Evolutionary conservation across 2,797 vertebrate genomes (phyloP), one percentile per base, ranked within the genome.

Genomic region (Sebastes hopkinsi): DNA sequence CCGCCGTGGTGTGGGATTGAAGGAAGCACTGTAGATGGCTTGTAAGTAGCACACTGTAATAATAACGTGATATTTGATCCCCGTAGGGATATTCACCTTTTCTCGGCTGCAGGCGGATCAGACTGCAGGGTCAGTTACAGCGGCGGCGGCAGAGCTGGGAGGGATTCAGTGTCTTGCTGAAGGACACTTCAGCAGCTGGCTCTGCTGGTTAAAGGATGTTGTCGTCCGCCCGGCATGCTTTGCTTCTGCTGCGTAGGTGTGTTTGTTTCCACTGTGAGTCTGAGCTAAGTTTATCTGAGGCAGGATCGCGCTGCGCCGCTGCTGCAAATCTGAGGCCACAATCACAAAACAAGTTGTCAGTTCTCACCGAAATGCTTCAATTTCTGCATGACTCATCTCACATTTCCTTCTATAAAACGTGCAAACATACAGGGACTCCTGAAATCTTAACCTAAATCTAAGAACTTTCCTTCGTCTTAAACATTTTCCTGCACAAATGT

Each of bases 51-150:
- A 76, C 80, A 74, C 78, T 89, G 87, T 83, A 84, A 85, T 85
- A 81, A 90, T 87, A 88, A 90, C 84, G 83, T 76, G 86, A 90
- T 76, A 90, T 86, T 84, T 88, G 92, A 90, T 82, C 79, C 79
- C 73, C 62, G 22, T 52, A 59, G 78, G 79, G 86, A 88, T 77
- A 87, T 82, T 84, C 72, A 86, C 85, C 79, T 85, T 86, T 78
- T 84, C 62, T 68, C 18, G 13, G 80, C 82, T 64, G 66, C 80
- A 65, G 76, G 72, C 80, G 61, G 79, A 73, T 84, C 75, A 71
- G 46, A 73, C 85, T 76, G 67, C 56, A 16, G 74, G 88, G 77
- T 85, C 85, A 81, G 79, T 76, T 77, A 50, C 83, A 74, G 77
- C 50, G 1, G 54, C 11, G 78, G 77, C 11, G 76, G 77, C 20